Percentiles rank a stretch among this genome's conserved stretches.
phyloP scores from a whole-genome alignment of 1,140 invertebrate genomes.

The Hylyphantes graminicola region DNA sequence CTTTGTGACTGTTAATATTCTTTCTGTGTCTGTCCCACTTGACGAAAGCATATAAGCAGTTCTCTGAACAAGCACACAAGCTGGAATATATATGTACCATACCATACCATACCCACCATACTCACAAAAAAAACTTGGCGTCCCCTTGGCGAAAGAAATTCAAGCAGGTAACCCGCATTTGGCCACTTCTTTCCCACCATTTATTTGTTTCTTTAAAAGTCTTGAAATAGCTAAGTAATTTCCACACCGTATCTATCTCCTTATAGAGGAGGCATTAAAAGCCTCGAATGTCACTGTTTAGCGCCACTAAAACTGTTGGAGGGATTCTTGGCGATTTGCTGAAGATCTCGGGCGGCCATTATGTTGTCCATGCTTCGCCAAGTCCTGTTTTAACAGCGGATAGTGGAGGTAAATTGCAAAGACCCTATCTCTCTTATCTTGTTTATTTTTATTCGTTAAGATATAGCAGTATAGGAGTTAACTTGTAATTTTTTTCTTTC shows the following conservation, averaged over 20 bases:
- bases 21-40: too few species aligned
- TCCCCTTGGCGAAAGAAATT: conserved; percentile 15
- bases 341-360: conserved; percentile 28
- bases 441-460: too few species aligned
- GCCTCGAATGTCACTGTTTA: conserved; percentile 47
- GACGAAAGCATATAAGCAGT: too few species aligned
- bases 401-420: too few species aligned
- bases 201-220: conserved; percentile 53
- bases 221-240: conserved; percentile 52
- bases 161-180: conserved; percentile 36
- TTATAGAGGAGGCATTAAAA: conserved; percentile 37
- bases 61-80: too few species aligned
- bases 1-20: too few species aligned
- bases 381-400: conserved; percentile 26
- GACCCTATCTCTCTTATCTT: too few species aligned
- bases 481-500: too few species aligned
- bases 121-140: too few species aligned
- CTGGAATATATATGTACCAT: too few species aligned
- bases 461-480: too few species aligned
- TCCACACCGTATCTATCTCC: conserved; percentile 34
- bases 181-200: conserved; percentile 23
- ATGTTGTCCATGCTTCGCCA: conserved; percentile 33
- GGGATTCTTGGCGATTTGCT: conserved; percentile 31
- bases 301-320: conserved; percentile 49
- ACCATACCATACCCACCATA: too few species aligned